These are phyloP conservation scores for Oryzias curvinotus DNA, from an alignment of 2,113 vertebrate species.

Conservation along the genomic window DNA sequence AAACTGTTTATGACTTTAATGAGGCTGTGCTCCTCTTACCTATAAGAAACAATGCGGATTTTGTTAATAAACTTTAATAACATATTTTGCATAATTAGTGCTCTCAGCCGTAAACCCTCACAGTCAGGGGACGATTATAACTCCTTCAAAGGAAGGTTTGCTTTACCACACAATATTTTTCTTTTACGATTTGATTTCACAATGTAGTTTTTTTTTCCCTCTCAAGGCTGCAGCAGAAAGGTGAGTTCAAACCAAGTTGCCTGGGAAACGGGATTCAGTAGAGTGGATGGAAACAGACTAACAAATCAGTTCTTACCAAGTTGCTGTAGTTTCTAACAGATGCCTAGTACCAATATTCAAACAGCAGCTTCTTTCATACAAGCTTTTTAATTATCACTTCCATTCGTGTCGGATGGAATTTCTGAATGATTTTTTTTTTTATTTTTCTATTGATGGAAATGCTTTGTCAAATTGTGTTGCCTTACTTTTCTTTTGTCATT, in stretches of 20 bases:
- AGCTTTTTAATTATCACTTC: conserved; percentile 20
- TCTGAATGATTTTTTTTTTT: neutral
- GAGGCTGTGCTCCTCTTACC: no score
- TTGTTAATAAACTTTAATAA: no score
- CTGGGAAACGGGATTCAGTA: conserved; percentile 35
- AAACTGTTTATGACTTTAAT: no score
- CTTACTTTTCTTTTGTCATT: no score
- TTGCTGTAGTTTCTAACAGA: neutral
- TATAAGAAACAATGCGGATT: no score
- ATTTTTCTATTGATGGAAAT: no score
- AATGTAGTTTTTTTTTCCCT: conserved; percentile 8
- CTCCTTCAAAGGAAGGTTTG: no score
- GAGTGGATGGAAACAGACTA: conserved; percentile 10
- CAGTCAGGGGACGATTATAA: no score
- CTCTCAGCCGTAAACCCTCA: no score
- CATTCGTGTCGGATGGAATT: conserved; percentile 15
- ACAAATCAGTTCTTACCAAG: no score
- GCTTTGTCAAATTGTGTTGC: no score
- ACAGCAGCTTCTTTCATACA: conserved; percentile 16
- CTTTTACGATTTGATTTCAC: neutral
- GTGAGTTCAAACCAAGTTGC: conserved; percentile 39
- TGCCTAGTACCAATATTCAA: conserved; percentile 4
- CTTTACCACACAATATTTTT: neutral
- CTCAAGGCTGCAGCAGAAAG: conserved; percentile 31
- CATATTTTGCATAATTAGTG: no score